Base-by-base conservation (phyloP, 2,888 invertebrate genomes). In the Microplitis deprimator region DNA sequence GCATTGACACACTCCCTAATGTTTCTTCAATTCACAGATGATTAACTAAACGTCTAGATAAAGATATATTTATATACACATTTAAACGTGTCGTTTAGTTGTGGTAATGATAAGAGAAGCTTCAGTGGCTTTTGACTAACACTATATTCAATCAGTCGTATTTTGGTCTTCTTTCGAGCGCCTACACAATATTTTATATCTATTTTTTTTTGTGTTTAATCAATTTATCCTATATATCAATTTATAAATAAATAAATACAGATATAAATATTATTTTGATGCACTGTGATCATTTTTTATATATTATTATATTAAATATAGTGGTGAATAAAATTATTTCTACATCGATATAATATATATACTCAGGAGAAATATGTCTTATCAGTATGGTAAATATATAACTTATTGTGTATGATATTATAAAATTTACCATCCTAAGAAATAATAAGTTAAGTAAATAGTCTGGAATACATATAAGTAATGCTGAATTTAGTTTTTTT, bases 321-420 rank as follows among this genome's bases (percentile, higher is more conserved):
- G 50, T 10, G 50, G 50, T 50, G 50, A 50, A 50, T 29, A 3
- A 29, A 29, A 29, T 29, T 29, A 29, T 50, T 50, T 41, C 5
- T 13, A 3, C 13, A 50, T 8, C 13, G 5, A 50, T 50, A 50
- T 50, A 13, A 50, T 50, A 50, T 50, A 50, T 50, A 13, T 50
- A 62, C 8, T n/a, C 62, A 7, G 3, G 62, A 62, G 6, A n/a
- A 17, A 16, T 62, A 17, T 17, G 16, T 16, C 17, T 20, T 62
- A 62, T 62, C 62, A 62, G 16, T 62, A 62, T 62, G 62, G 62
- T 62, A 62, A 62, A 62, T 62, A 62, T 50, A 50, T 62, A 20
- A 62, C 8, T 62, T 62, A 62, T 8, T 17, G 62, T 17, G 17
- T 62, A 62, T 62, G 1, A 62, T 62, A 62, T 62, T 17, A 20